Percentiles rank a stretch among this genome's conserved stretches.
These are phyloP conservation scores for Mionectes macconnelli DNA, from an alignment of 2,113 vertebrate genomes.

Conservation along the genomic window DNA sequence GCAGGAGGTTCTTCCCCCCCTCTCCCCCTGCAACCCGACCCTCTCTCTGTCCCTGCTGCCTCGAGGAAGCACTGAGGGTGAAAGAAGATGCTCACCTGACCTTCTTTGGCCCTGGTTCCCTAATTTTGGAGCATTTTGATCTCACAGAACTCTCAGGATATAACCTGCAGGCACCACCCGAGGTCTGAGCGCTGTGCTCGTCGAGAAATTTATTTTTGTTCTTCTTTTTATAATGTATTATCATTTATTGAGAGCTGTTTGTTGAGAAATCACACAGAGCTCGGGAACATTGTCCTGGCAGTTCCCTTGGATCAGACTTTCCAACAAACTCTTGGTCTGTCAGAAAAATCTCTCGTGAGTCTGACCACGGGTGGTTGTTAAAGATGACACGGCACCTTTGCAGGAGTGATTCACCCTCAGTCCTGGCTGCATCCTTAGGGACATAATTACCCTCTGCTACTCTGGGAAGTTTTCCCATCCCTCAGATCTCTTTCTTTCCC, in stretches of 20 bases:
- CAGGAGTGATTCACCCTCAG: not conserved
- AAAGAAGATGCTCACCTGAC: not conserved
- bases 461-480: not conserved
- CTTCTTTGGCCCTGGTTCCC: not conserved
- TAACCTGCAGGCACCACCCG: not conserved
- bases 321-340: not conserved
- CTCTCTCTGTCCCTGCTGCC: not conserved
- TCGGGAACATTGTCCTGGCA: not conserved
- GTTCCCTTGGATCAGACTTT: not conserved
- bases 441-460: not conserved
- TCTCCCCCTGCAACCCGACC: not conserved
- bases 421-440: not conserved
- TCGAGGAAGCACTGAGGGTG: not conserved
- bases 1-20: no score
- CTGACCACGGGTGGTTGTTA: not conserved
- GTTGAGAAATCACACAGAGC: not conserved
- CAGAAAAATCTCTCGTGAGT: not conserved
- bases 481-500: not conserved
- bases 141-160: not conserved
- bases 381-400: not conserved
- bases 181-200: accelerated
- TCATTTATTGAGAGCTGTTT: not conserved
- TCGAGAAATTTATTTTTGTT: not conserved
- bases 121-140: not conserved
- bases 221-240: no score